A percentile compares a stretch with the other conserved stretches of the same genome.
phyloP scores from a whole-genome alignment of 1,140 invertebrate species.

The Drosophila orosa region DNA sequence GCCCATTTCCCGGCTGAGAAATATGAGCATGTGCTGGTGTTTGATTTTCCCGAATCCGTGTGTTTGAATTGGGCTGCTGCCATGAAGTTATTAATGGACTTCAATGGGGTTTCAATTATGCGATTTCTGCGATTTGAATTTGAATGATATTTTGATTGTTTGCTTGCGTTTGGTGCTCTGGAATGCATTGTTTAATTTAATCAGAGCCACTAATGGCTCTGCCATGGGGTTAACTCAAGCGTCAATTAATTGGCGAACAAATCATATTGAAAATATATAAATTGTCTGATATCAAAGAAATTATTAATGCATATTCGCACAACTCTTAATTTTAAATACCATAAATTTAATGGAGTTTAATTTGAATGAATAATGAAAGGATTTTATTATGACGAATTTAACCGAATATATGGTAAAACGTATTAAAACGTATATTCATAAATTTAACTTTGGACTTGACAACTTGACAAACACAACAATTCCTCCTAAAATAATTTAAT shows the following conservation, averaged over 20 bases:
- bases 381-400: not conserved
- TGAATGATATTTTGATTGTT: constrained; percentile 82
- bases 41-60: constrained; percentile 31
- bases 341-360: not conserved
- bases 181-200: constrained; percentile 50
- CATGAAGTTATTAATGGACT: constrained; percentile 82
- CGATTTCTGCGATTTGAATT: constrained; percentile 81
- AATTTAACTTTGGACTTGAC: not conserved
- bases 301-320: constrained; percentile 5
- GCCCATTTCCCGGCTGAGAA: constrained; percentile 23
- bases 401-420: not conserved
- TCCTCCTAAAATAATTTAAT: too few species aligned
- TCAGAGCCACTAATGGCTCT: constrained; percentile 25
- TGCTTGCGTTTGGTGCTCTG: constrained; percentile 29
- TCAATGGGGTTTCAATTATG: constrained; percentile 81
- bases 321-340: not conserved
- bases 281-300: not conserved
- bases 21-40: constrained; percentile 38
- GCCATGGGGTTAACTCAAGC: constrained; percentile 12
- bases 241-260: constrained; percentile 7
- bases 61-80: constrained; percentile 66
- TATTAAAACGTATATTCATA: not conserved
- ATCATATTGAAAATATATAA: constrained; percentile 11
- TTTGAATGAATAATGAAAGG: not conserved
- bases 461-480: too few species aligned